These are phyloP conservation scores for Trichosurus vulpecula DNA, from an alignment of 2,797 vertebrate genomes.

Conservation along the genomic window DNA sequence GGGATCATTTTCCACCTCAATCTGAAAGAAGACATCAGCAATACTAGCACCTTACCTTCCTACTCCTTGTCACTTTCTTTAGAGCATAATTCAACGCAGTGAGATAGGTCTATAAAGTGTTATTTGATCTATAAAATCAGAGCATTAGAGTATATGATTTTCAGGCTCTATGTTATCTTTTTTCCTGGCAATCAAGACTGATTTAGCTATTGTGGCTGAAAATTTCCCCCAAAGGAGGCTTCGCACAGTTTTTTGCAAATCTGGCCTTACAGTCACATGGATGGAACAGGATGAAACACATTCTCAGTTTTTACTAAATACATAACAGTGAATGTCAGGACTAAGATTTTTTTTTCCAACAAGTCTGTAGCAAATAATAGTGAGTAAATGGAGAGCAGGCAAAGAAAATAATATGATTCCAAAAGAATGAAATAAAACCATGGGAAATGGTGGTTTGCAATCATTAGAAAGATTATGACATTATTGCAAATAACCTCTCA, in stretches of 20 bases:
- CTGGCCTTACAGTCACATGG: background rate
- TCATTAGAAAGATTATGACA: slow-evolving; percentile 7
- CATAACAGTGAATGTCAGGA: background rate
- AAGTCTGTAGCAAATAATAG: background rate
- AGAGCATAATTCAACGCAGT: background rate
- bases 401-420: slow-evolving; percentile 28
- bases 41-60: background rate
- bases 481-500: background rate
- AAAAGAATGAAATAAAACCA: slow-evolving; percentile 35
- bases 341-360: background rate
- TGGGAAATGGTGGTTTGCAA: background rate
- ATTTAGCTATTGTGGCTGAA: background rate
- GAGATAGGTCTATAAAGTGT: background rate
- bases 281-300: background rate
- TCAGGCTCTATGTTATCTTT: background rate
- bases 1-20: background rate
- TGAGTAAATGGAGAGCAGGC: slow-evolving; percentile 26
- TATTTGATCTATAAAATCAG: background rate
- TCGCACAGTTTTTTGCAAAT: slow-evolving; percentile 18
- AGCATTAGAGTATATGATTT: background rate
- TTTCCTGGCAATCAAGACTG: background rate
- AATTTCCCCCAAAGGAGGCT: background rate
- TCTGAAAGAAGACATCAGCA: background rate
- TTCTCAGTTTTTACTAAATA: slow-evolving; percentile 24
- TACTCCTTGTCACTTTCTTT: background rate